Conservation (phyloP, 2,888 invertebrate genomes). For the Epirrhoe alternata region DNA sequence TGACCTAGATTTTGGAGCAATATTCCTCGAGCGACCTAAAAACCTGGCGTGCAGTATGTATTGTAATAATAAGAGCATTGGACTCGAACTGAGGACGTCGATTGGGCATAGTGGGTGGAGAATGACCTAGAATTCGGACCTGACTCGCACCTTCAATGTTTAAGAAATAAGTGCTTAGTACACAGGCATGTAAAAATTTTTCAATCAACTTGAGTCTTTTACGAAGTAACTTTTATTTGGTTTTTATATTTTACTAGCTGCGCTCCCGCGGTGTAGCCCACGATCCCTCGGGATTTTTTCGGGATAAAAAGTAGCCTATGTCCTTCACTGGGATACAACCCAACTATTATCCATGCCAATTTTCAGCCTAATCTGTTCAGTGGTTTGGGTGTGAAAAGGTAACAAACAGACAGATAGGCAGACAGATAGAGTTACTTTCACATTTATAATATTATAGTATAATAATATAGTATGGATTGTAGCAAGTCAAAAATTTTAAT, state of each 20-base stretch:
- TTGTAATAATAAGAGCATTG: constrained; percentile 33
- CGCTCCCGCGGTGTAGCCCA: too few relatives aligned
- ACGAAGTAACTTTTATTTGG: background rate
- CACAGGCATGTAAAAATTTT: constrained; percentile 7
- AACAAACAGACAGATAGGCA: too few relatives aligned
- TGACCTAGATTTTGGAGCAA: constrained; percentile 35
- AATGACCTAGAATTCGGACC: constrained; percentile 38
- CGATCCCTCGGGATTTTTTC: too few relatives aligned
- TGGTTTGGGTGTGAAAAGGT: too few relatives aligned
- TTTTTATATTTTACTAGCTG: background rate
- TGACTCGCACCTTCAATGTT: constrained; percentile 27
- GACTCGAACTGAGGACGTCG: constrained; percentile 35
- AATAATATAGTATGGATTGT: too few relatives aligned
- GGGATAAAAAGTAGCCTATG: too few relatives aligned
- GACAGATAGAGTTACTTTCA: too few relatives aligned
- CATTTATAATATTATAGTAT: too few relatives aligned
- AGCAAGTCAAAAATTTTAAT: too few relatives aligned
- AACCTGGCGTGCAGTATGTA: constrained; percentile 22
- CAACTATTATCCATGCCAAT: too few relatives aligned
- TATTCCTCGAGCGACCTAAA: constrained; percentile 30
- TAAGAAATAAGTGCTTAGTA: constrained; percentile 6
- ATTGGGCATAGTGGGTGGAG: constrained; percentile 41
- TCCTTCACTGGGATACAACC: too few relatives aligned
- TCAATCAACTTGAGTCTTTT: background rate
- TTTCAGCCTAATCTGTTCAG: too few relatives aligned